A percentile compares a stretch with the other conserved stretches of the same genome.
Conservation (phyloP, 2,797 vertebrate genomes). For the Sebastolobus altivelis region DNA sequence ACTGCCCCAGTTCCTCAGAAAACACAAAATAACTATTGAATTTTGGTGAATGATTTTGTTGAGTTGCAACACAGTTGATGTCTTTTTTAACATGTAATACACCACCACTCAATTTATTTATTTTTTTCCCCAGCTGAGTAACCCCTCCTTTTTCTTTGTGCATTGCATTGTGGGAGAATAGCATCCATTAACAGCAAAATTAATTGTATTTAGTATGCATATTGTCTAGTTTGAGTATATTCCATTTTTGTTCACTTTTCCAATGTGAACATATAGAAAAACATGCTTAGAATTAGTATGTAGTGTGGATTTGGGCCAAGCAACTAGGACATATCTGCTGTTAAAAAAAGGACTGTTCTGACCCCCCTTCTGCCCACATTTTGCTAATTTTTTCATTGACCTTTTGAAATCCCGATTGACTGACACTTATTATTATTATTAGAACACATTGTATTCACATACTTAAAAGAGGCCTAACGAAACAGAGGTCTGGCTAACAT, state of each 20-base stretch:
- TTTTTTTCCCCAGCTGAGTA: background rate
- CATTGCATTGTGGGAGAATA: background rate
- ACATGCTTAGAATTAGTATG: background rate
- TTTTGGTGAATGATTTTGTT: background rate
- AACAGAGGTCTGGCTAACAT: constrained; percentile 82
- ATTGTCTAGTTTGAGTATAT: background rate
- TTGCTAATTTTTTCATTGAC: constrained; percentile 78
- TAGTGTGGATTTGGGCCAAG: background rate
- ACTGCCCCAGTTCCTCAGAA: fast-evolving
- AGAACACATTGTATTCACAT: constrained; percentile 79
- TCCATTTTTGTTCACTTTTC: too few species aligned
- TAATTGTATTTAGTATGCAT: background rate
- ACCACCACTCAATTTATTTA: background rate
- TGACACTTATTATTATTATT: constrained; percentile 75
- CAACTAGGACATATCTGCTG: background rate
- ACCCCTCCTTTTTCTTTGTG: background rate
- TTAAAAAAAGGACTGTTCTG: background rate
- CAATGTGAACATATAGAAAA: background rate
- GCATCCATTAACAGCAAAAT: background rate
- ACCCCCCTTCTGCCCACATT: constrained; percentile 15
- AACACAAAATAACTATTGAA: background rate
- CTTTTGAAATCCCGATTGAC: constrained; percentile 83
- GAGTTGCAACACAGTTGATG: background rate
- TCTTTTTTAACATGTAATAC: background rate
- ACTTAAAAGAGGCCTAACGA: constrained; percentile 64